A percentile compares a stretch with the other conserved stretches of the same genome.
phyloP scores from a whole-genome alignment of 2,888 invertebrate genomes.

The Limnephilus auricula region DNA sequence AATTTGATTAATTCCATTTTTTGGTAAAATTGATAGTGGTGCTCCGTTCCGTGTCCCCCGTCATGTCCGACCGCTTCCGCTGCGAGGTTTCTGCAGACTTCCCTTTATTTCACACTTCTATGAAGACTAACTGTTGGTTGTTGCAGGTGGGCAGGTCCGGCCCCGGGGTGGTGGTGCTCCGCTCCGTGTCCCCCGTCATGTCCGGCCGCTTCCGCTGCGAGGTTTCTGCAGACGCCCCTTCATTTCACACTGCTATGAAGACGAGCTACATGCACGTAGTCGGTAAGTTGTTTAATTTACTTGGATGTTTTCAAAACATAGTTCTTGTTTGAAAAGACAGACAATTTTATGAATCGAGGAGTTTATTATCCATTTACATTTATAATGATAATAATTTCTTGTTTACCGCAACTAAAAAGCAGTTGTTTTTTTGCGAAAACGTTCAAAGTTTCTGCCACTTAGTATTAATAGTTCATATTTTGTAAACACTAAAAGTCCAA shows the following conservation, averaged over 20 bases:
- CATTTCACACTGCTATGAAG: constrained; percentile 83
- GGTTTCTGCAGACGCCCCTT: constrained; percentile 86
- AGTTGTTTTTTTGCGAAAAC: no score
- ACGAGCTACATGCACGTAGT: constrained; percentile 84
- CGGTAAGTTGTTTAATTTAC: constrained; percentile 76
- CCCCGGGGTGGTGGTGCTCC: constrained; percentile 81
- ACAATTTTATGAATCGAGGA: no score
- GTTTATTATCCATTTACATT: no score
- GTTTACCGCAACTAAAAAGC: no score
- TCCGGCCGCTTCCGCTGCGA: constrained; percentile 87
- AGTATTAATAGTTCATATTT: background rate
- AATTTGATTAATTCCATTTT: no score
- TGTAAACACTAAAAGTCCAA: background rate
- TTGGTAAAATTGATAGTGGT: constrained; percentile 75
- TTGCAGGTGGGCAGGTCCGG: constrained; percentile 81
- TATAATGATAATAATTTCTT: no score
- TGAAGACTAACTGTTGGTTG: constrained; percentile 73
- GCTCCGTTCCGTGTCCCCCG: constrained; percentile 81
- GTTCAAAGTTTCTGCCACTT: background rate
- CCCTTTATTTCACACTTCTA: constrained; percentile 84
- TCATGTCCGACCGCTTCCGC: constrained; percentile 84
- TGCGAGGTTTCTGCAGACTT: constrained; percentile 88
- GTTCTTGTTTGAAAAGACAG: no score
- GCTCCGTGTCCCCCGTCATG: constrained; percentile 81
- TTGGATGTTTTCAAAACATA: no score